These are phyloP conservation scores for Allygus modestus DNA, from an alignment of 2,888 invertebrate species.

Conservation along the genomic window DNA sequence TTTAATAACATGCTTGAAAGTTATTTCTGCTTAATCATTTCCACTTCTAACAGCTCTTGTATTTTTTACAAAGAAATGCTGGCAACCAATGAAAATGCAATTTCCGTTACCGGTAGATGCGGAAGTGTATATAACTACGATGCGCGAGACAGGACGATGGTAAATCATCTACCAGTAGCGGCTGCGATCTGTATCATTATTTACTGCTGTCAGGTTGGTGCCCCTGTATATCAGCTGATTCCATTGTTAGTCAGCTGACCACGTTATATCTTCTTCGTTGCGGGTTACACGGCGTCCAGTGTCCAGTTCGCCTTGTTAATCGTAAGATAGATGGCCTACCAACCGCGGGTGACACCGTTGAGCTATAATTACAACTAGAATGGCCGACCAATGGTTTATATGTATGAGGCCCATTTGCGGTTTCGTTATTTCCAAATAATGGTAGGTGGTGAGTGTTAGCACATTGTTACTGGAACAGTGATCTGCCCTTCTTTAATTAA, in stretches of 20 bases:
- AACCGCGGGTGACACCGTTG: not conserved
- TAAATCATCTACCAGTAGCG: constrained; percentile 49
- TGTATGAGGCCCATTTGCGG: no score
- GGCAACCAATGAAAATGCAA: no score
- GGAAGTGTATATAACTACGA: not conserved
- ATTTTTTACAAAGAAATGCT: no score
- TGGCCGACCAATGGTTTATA: no score
- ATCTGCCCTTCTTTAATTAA: no score
- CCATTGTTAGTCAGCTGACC: constrained; percentile 56
- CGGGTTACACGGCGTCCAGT: not conserved
- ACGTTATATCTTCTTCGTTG: constrained; percentile 41
- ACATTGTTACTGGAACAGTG: no score
- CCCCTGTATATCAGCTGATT: constrained; percentile 58
- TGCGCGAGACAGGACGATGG: not conserved
- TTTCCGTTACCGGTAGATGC: not conserved
- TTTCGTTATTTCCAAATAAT: no score
- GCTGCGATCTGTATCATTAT: constrained; percentile 57
- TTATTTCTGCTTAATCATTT: no score
- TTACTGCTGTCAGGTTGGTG: constrained; percentile 55
- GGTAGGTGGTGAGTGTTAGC: no score
- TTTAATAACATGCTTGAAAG: no score
- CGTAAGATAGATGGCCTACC: not conserved
- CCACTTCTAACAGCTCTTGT: no score
- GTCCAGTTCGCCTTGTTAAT: constrained; percentile 11
- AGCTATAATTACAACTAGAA: not conserved